A percentile compares a stretch with the other conserved stretches of the same genome.
Conservation (phyloP, 2,113 vertebrate species). For the Pogona vitticeps region DNA sequence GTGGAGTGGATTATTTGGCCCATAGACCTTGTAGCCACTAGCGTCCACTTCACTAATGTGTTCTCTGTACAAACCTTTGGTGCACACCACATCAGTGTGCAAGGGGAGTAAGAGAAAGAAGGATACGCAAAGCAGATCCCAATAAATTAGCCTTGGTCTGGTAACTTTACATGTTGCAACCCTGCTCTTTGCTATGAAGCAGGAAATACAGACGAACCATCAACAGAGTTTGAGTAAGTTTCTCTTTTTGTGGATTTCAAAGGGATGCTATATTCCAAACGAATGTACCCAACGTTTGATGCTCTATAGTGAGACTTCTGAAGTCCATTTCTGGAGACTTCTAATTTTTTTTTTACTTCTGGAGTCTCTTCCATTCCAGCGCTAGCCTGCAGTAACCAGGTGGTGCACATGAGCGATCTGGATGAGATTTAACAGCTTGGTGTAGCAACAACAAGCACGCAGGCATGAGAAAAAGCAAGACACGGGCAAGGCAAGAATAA, state of each 20-base stretch:
- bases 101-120: too few species aligned
- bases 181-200: background rate
- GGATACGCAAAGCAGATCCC: too few species aligned
- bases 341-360: background rate
- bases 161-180: background rate
- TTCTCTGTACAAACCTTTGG: too few species aligned
- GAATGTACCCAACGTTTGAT: too few species aligned
- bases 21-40: too few species aligned
- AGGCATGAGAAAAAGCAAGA: background rate
- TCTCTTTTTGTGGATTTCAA: too few species aligned
- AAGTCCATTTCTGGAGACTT: too few species aligned
- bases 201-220: background rate
- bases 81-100: too few species aligned
- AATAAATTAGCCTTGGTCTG: background rate
- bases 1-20: too few species aligned
- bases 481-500: background rate
- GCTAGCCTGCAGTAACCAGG: background rate
- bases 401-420: background rate
- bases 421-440: background rate
- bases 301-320: too few species aligned
- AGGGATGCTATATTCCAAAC: too few species aligned
- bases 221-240: background rate
- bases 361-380: background rate
- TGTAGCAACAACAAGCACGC: background rate
- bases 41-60: too few species aligned